Percentiles rank a stretch among this genome's conserved stretches.
Conservation (phyloP, 2,797 vertebrate genomes). For the Alosa sapidissima region DNA sequence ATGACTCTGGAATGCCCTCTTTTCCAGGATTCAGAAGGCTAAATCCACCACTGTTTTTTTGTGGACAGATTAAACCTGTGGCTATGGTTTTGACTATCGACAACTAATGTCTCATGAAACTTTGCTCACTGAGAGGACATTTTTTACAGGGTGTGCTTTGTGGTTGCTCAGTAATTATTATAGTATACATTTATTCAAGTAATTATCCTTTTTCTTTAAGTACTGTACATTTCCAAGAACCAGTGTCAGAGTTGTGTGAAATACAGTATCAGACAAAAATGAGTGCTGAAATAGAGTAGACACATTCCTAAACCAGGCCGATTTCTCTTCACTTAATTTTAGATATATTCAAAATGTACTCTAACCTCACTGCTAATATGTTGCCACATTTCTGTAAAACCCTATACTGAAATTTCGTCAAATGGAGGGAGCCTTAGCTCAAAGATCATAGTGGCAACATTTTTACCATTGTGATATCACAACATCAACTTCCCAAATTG, state of each 20-base stretch:
- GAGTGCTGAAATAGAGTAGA: not conserved
- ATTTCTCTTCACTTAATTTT: not conserved
- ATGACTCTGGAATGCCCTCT: slow-evolving; percentile 45
- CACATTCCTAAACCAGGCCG: not conserved
- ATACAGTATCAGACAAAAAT: not conserved
- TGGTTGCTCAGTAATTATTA: not conserved
- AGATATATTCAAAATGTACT: not conserved
- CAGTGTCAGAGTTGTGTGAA: not conserved
- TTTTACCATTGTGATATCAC: not conserved
- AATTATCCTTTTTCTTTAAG: no score
- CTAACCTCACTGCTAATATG: not conserved
- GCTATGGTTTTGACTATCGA: not conserved
- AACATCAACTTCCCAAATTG: not conserved
- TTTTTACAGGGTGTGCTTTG: not conserved
- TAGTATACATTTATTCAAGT: no score
- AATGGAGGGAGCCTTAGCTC: not conserved
- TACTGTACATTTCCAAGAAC: no score
- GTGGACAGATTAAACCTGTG: slow-evolving; percentile 50
- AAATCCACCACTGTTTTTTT: slow-evolving; percentile 55
- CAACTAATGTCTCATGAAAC: not conserved
- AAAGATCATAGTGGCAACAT: not conserved
- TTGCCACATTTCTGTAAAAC: not conserved
- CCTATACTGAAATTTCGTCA: not conserved
- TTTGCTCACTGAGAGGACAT: not conserved
- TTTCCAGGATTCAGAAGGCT: slow-evolving; percentile 55